Evolutionary conservation across 2,797 vertebrate genomes (phyloP).

Genomic region (Carapus acus): DNA sequence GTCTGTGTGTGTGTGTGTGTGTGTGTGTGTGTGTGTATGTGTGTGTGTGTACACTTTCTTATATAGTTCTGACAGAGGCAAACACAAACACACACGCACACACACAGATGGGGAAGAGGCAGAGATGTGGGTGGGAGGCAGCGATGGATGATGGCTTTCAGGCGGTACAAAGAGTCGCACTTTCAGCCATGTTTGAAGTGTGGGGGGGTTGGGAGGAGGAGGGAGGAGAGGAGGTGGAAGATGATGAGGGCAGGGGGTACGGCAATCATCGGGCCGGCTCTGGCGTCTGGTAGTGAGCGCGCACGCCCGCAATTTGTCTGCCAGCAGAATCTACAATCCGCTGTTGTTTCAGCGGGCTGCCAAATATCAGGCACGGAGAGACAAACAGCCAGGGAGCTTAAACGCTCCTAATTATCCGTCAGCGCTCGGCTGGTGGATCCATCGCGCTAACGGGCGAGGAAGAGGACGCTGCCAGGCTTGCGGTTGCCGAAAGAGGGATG

Average conservation of each 20-base stretch:
- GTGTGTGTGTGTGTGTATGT: constrained; percentile 22
- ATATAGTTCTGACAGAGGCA: constrained; percentile 28
- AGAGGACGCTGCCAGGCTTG: background rate
- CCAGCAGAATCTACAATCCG: background rate
- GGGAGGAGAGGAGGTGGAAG: constrained; percentile 18
- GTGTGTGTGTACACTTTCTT: constrained; percentile 9
- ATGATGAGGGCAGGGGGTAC: constrained; percentile 29
- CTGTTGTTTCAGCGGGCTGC: background rate
- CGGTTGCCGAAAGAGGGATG: too few relatives aligned
- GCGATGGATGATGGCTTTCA: constrained; percentile 60
- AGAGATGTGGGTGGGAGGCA: constrained; percentile 55
- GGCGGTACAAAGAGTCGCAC: constrained; percentile 53
- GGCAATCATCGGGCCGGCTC: constrained; percentile 29
- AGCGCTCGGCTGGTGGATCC: background rate
- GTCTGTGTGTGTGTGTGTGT: constrained; percentile 13
- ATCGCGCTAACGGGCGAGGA: constrained; percentile 1
- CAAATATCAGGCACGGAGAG: constrained; percentile 5
- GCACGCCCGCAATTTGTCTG: constrained; percentile 21
- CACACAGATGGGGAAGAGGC: constrained; percentile 48
- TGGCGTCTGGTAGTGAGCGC: constrained; percentile 28
- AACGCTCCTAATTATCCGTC: background rate
- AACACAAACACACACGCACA: constrained; percentile 10
- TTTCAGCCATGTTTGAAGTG: constrained; percentile 47
- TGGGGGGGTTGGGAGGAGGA: constrained; percentile 43
- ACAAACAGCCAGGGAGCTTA: background rate